Conservation (phyloP, 2,797 vertebrate genomes). For the Petrocephalus sullivani region DNA sequence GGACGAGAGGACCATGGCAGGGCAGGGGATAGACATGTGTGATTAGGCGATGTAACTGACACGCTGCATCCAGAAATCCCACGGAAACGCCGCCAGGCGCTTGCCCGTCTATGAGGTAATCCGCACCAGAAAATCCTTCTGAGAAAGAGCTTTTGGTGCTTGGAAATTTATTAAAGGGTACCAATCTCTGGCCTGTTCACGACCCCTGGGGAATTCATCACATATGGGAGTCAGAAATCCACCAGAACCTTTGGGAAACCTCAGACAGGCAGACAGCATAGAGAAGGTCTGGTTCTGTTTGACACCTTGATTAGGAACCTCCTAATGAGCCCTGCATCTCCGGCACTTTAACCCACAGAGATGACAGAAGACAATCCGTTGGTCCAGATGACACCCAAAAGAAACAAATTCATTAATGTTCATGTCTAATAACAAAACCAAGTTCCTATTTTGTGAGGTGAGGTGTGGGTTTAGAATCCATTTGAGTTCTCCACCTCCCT, state of each 20-base stretch:
- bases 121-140: slow-evolving; percentile 10
- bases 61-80: neutral
- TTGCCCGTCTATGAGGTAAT: neutral
- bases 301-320: neutral
- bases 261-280: neutral
- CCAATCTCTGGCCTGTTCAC: neutral
- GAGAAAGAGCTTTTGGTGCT: neutral
- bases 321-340: neutral
- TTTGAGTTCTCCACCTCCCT: neutral
- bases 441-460: neutral
- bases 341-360: neutral
- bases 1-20: slow-evolving; percentile 14
- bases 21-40: neutral
- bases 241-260: neutral
- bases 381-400: neutral
- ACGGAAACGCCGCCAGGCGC: neutral
- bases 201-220: neutral
- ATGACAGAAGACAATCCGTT: neutral
- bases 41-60: neutral
- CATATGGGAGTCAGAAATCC: neutral
- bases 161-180: neutral
- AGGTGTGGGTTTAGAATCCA: neutral
- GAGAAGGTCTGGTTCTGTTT: neutral
- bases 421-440: neutral
- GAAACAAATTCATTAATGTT: neutral